Percentiles rank a stretch among this genome's conserved stretches.
phyloP scores from a whole-genome alignment of 2,113 vertebrate species.

The Pterocles gutturalis region DNA sequence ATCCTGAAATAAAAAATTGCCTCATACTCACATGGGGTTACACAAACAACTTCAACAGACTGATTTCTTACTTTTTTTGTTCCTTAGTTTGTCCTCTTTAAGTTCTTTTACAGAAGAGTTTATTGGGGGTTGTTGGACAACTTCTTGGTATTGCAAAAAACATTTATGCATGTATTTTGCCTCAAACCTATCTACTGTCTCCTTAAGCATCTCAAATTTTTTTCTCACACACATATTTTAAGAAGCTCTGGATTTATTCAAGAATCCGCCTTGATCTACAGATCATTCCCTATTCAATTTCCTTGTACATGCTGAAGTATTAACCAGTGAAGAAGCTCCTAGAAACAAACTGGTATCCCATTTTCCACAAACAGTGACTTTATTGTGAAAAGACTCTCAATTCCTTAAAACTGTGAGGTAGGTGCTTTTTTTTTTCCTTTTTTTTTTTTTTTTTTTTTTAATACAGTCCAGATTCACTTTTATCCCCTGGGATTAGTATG shows the following conservation, averaged over 20 bases:
- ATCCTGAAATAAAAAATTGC: not conserved
- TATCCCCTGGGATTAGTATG: not conserved
- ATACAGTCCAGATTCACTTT: not conserved
- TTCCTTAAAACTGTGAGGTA: not conserved
- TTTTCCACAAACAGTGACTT: not conserved
- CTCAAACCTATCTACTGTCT: not conserved
- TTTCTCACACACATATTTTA: not conserved
- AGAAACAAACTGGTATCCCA: not conserved
- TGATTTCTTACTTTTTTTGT: not conserved
- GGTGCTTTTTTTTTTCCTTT: accelerated
- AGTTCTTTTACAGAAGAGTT: not conserved
- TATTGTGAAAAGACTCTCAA: not conserved
- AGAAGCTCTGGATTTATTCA: not conserved
- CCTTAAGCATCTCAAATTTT: not conserved
- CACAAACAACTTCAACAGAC: not conserved
- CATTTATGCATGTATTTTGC: not conserved
- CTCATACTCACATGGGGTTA: not conserved
- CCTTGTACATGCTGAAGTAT: not conserved
- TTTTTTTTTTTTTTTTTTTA: not conserved
- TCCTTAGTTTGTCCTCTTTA: not conserved
- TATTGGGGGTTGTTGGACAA: not conserved
- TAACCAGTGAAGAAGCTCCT: not conserved
- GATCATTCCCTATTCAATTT: not conserved
- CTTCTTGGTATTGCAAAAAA: not conserved
- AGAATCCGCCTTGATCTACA: not conserved